Percentiles rank a stretch among this genome's conserved stretches.
Conservation (phyloP, 2,113 vertebrate species). For the Polypterus senegalus region DNA sequence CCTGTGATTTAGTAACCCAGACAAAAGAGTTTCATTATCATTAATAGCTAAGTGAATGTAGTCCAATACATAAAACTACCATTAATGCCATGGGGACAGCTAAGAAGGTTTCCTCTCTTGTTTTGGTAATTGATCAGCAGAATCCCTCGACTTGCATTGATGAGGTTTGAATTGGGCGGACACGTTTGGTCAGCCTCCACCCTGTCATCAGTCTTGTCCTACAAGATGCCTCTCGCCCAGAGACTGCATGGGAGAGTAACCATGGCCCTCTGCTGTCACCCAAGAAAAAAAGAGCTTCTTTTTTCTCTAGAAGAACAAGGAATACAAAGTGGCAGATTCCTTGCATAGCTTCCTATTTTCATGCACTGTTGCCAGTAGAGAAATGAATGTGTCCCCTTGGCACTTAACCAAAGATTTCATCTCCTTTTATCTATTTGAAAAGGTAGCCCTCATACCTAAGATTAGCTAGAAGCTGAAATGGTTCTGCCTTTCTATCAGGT, state of each 20-base stretch:
- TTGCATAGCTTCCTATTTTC: conserved; percentile 67
- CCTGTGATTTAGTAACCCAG: no score
- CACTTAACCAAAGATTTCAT: conserved; percentile 42
- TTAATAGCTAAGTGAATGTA: conserved; percentile 8
- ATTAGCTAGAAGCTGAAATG: conserved; percentile 41
- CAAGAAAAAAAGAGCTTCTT: conserved; percentile 29
- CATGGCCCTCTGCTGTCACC: conserved; percentile 32
- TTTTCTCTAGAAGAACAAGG: conserved; percentile 20
- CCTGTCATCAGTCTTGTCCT: conserved; percentile 66
- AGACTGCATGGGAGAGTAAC: conserved; percentile 66
- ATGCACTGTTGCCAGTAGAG: conserved; percentile 53
- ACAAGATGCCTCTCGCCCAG: conserved; percentile 57
- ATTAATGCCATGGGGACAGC: conserved; percentile 22
- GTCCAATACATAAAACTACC: not conserved
- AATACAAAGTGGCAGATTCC: conserved; percentile 56
- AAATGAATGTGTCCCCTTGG: conserved; percentile 36
- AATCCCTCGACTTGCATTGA: conserved; percentile 44
- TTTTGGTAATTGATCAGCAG: conserved; percentile 64
- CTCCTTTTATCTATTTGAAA: conserved; percentile 54
- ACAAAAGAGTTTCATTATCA: no score
- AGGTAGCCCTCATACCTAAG: conserved; percentile 45
- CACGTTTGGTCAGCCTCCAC: conserved; percentile 29
- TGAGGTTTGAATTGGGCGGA: conserved; percentile 41
- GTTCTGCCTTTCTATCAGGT: conserved; percentile 41
- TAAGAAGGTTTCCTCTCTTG: conserved; percentile 38